Conservation (phyloP, 2,797 vertebrate genomes). For the Microctenopoma lineatum region DNA sequence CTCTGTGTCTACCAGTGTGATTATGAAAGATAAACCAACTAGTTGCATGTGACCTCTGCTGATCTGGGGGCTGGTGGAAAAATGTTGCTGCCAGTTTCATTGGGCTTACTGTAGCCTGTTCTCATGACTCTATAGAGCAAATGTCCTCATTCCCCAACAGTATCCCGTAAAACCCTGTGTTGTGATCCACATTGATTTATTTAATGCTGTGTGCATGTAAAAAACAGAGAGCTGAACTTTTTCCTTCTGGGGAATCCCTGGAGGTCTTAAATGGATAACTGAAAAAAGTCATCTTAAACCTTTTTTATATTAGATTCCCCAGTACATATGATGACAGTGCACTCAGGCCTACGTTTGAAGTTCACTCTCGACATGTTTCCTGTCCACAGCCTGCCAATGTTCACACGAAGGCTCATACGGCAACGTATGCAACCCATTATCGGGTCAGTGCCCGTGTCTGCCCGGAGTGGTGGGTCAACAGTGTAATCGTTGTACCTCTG, state of each 20-base stretch:
- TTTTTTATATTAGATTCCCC: conserved; percentile 3
- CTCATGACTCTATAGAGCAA: conserved; percentile 58
- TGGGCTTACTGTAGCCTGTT: conserved; percentile 52
- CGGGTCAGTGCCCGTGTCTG: conserved; percentile 87
- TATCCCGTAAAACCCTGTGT: conserved; percentile 17
- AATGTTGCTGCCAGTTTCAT: conserved; percentile 37
- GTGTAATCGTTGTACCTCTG: conserved; percentile 86
- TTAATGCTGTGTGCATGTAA: conserved; percentile 12
- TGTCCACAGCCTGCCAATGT: conserved; percentile 86
- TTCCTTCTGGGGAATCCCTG: conserved; percentile 55
- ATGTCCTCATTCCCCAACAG: conserved; percentile 55
- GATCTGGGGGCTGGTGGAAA: conserved; percentile 33
- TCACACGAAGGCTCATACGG: conserved; percentile 83
- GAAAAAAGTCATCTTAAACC: conserved; percentile 2
- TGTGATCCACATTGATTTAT: conserved; percentile 35
- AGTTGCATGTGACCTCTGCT: conserved; percentile 9
- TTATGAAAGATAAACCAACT: conserved; percentile 24
- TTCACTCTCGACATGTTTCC: conserved; percentile 17
- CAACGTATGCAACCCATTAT: conserved; percentile 73
- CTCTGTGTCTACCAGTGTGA: conserved; percentile 1
- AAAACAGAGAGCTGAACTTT: conserved; percentile 25
- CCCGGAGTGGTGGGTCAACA: conserved; percentile 80
- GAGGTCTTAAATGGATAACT: conserved; percentile 30
- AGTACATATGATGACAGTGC: not conserved
- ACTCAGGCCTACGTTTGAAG: not conserved